Base-by-base conservation (phyloP, 1,140 invertebrate genomes). In the Lasioglossum albipes region DNA sequence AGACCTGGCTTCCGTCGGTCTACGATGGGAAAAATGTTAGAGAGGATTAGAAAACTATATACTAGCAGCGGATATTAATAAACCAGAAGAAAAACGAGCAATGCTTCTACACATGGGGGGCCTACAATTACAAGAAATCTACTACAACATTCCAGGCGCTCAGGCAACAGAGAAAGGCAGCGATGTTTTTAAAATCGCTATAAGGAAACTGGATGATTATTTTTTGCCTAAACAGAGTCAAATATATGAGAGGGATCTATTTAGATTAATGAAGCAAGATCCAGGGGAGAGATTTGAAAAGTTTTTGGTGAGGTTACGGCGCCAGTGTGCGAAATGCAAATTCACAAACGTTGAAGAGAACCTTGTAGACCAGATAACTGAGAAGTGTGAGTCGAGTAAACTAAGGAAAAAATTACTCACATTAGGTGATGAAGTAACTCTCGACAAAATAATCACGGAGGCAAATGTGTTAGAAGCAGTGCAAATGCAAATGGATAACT, bases 121-220 rank as follows among this genome's bases (percentile, higher is more conserved):
- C 16, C 57, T 84, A 2, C 86, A 90, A 54, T 68, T 91, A n/a
- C 89, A 91, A 75, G 86, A 91, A 59, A 77, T 89, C 52, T 89
- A 85, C 54, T 91, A 86, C 81, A 68, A 81, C 2, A 75, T 91
- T 16, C 85, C 87, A 22, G 78, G 66, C 6, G 89, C 85, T 16
- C 79, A 85, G n/a, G 64, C 41, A 2, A 78, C 83, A 0, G 45
- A 12, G 0, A 73, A 54, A 52, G 64, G 5, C 5, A 83, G 76
- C 42, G 64, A 87, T 54, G 76, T 79, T 9, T 87, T 81, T 36
- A 13, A 61, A 7, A 74, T 73, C 59, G 83, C 87, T 62, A 81
- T 73, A 27, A 27, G 52, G 0, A 73, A n/a, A 18, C 68, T 87
- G 27, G 83, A 79, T 6, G 52, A 72, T 20, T 76, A 84, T 73